Conservation (phyloP, 2,113 vertebrate genomes). For the Podarcis cretensis region DNA sequence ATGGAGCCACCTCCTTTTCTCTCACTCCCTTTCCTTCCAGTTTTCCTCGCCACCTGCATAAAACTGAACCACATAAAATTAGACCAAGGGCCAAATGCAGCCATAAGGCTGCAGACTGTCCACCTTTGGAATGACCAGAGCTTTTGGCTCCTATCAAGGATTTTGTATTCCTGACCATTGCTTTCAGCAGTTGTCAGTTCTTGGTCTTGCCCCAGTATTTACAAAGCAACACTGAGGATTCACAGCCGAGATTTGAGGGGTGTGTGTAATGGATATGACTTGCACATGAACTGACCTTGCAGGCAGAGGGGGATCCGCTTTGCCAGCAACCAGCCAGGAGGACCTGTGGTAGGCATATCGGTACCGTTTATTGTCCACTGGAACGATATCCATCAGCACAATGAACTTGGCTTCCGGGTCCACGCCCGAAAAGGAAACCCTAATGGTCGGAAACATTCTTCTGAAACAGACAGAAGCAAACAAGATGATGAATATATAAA, state of each 20-base stretch:
- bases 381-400: constrained; percentile 98
- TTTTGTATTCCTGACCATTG: too few species aligned
- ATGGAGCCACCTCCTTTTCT: neutral
- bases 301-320: constrained; percentile 95
- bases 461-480: constrained; percentile 73
- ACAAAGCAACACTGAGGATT: neutral
- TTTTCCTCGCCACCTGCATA: too few species aligned
- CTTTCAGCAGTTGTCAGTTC: neutral
- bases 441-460: constrained; percentile 99
- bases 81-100: too few species aligned
- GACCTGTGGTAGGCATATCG: constrained; percentile 98
- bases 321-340: constrained; percentile 97
- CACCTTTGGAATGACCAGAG: neutral
- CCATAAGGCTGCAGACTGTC: too few species aligned
- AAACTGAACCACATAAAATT: too few species aligned
- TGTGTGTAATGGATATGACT: rapidly evolving
- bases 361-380: constrained; percentile 98
- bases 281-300: constrained; percentile 84
- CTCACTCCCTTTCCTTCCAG: neutral
- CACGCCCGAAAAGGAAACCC: constrained; percentile 96
- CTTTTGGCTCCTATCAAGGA: too few species aligned
- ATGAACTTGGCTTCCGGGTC: constrained; percentile 98
- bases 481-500: constrained; percentile 8
- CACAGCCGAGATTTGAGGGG: neutral
- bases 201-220: neutral